Evolutionary conservation across 2,797 vertebrate species (phyloP), one percentile per base, ranked within the genome.

Genomic region (Lepus townsendii): DNA sequence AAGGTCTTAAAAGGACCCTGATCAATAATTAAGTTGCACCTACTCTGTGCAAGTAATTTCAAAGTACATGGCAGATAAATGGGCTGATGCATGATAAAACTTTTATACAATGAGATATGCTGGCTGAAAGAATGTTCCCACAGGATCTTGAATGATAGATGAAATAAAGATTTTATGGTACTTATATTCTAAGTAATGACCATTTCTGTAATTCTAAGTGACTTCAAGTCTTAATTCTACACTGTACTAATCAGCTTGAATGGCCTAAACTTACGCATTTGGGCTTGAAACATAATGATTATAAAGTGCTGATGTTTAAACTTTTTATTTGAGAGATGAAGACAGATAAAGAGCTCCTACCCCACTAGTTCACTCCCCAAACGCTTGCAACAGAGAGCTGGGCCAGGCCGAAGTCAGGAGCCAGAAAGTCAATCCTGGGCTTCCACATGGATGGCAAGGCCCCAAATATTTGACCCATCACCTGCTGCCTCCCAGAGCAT

Each of bases 171-270:
- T 54, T 57, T 38, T 78, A 16, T 35, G 9, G 4, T 71, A 24
- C 11, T 12, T 1, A 9, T 26, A 75, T 24, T 85, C 20, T 11
- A 38, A 82, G 24, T 66, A 62, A 88, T 80, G 27, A 77, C 16
- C 11, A 42, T 47, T 90, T 95, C 20, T 90, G 22, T 79, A 22
- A 65, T 90, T 93, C 73, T 63, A 93, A 94, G 27, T 42, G 65
- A 20, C 17, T 85, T 82, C 16, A 63, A 52, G 20, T 78, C 82
- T 83, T 66, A 83, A 27, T 8, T 89, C 14, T 30, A 47, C 1
- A 32, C 50, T 76, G 3, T 78, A 50, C 78, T 72, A 85, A 50
- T 65, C 80, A 87, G 9, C 38, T 77, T 75, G 26, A 63, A 32
- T 62, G 17, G 4, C 9, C 26, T 88, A 76, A 86, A 68, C 27